A percentile compares a stretch with the other conserved stretches of the same genome.
These are phyloP conservation scores for Aplidium turbinatum DNA, from an alignment of 23 tunicate species.

Conservation along the genomic window DNA sequence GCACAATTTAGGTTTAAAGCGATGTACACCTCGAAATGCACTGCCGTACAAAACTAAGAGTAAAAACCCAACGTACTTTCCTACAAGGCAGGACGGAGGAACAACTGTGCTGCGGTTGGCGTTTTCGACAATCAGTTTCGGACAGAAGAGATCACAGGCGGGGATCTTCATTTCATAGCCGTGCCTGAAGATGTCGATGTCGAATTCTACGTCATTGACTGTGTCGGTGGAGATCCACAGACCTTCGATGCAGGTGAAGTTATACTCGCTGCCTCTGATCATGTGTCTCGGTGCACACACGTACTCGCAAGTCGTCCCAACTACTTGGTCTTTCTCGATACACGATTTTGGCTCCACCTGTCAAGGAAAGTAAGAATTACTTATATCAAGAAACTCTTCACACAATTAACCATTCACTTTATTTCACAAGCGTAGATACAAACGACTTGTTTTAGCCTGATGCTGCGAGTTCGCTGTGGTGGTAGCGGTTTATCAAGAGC, in stretches of 20 bases:
- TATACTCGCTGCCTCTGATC: slow-evolving; percentile 10
- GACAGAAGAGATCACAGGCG: slow-evolving; percentile 59
- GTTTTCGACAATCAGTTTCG: background rate
- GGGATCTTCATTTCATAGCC: slow-evolving; percentile 26
- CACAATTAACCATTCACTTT: background rate
- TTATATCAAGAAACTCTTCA: background rate
- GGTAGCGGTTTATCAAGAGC: no score
- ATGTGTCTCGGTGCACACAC: slow-evolving; percentile 37
- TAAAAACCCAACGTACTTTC: no score
- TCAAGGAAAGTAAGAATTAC: background rate
- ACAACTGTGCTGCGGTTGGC: slow-evolving; percentile 15
- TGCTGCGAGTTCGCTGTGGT: no score
- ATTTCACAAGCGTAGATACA: no score
- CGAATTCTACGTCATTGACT: slow-evolving; percentile 10
- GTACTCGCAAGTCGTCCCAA: slow-evolving; percentile 47
- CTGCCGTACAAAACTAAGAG: no score
- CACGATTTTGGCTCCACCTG: slow-evolving; percentile 43
- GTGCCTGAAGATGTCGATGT: slow-evolving; percentile 1
- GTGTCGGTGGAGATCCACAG: slow-evolving; percentile 41
- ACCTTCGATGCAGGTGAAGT: slow-evolving; percentile 49
- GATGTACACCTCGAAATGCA: no score
- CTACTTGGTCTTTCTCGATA: slow-evolving; percentile 35
- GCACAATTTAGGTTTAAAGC: no score
- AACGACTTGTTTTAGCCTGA: no score
- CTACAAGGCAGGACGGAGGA: slow-evolving; percentile 6